Evolutionary conservation across 2,888 invertebrate genomes (phyloP).

Genomic region (Platypus cylindrus): DNA sequence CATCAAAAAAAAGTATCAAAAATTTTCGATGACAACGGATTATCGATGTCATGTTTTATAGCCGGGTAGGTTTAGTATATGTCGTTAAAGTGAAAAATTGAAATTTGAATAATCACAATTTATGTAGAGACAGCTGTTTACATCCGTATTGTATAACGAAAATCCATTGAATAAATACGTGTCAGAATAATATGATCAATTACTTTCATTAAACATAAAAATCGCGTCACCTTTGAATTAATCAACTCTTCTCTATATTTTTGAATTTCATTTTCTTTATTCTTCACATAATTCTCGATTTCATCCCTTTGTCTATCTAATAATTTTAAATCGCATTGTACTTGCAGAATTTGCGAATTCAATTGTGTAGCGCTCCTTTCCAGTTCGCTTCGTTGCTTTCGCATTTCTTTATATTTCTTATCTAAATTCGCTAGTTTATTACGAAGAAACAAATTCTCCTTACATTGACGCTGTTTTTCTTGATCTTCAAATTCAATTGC

Average conservation of each 20-base stretch:
- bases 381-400: neutral
- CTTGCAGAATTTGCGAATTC: neutral
- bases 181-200: no score
- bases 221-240: constrained; percentile 1
- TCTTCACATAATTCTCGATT: constrained; percentile 1
- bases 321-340: constrained; percentile 1
- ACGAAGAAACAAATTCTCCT: constrained; percentile 2
- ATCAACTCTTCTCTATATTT: constrained; percentile 3
- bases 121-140: no score
- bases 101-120: no score
- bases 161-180: no score
- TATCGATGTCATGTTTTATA: no score
- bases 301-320: neutral
- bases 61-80: no score
- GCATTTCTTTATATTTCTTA: constrained; percentile 1
- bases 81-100: no score
- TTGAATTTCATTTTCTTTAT: neutral
- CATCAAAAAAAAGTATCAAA: no score
- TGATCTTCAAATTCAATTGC: constrained; percentile 4
- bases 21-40: no score
- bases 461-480: neutral
- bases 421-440: constrained; percentile 1
- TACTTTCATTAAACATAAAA: no score
- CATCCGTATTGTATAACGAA: no score
- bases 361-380: neutral